These are phyloP conservation scores for Napeogenes sylphis DNA, from an alignment of 2,888 invertebrate species.

Conservation along the genomic window DNA sequence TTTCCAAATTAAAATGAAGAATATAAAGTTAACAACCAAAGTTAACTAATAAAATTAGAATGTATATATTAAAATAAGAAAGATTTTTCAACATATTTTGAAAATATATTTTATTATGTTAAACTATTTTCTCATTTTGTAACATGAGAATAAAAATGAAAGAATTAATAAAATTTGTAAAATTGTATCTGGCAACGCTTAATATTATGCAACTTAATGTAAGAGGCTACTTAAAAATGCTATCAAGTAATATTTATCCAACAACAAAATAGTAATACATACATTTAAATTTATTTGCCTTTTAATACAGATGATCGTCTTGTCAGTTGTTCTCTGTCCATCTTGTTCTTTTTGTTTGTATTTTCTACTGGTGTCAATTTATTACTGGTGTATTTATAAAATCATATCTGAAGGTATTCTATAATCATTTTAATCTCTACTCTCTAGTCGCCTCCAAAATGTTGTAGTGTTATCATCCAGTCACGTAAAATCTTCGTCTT, in stretches of 20 bases:
- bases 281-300: conserved; percentile 9
- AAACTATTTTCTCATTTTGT: neutral
- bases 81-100: no score
- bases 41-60: no score
- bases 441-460: conserved; percentile 9
- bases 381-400: neutral
- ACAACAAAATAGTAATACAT: conserved; percentile 1
- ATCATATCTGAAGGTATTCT: conserved; percentile 14
- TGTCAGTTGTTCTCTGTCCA: neutral
- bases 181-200: neutral
- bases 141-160: no score
- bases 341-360: neutral
- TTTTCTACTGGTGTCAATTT: neutral
- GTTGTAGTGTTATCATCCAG: neutral
- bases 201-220: conserved; percentile 9
- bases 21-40: no score
- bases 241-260: neutral
- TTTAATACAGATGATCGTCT: conserved; percentile 11
- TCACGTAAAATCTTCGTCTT: neutral
- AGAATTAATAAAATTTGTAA: neutral
- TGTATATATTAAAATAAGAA: no score
- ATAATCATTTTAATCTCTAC: conserved; percentile 5
- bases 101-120: no score
- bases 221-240: conserved; percentile 1
- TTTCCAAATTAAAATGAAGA: no score